phyloP scores from a whole-genome alignment of 2,797 vertebrate genomes.

The Scolopax bukidnonensis region DNA sequence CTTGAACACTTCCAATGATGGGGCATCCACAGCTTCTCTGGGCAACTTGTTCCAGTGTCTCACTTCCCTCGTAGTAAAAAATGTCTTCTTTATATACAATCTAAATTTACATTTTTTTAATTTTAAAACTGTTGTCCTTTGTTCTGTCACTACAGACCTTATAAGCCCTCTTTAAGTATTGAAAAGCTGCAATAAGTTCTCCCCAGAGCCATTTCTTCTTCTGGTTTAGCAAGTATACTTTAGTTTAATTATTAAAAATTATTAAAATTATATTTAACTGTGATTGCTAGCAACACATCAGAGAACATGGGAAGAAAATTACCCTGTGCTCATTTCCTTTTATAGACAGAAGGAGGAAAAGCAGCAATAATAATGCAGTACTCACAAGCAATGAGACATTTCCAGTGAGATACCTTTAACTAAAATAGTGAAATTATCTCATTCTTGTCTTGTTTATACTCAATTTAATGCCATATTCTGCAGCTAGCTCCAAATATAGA shows the following conservation, averaged over 20 bases:
- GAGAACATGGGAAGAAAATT: rapidly evolving
- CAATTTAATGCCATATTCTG: not conserved
- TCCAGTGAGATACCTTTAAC: not conserved
- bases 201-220: not conserved
- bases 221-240: not conserved
- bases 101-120: not conserved
- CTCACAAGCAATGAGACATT: not conserved
- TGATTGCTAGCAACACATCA: not conserved
- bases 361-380: not conserved
- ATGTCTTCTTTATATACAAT: not conserved
- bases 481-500: not conserved
- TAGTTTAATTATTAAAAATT: not conserved
- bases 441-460: not conserved
- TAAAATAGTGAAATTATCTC: not conserved
- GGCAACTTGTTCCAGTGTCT: not conserved
- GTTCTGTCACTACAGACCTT: not conserved
- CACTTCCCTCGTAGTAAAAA: not conserved
- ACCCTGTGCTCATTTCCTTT: not conserved
- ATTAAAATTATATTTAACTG: not conserved
- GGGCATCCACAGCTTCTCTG: not conserved
- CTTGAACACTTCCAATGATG: not conserved
- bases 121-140: not conserved
- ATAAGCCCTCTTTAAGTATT: rapidly evolving
- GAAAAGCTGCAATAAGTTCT: not conserved
- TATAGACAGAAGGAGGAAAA: not conserved